Evolutionary conservation across 2,888 invertebrate genomes (phyloP), one percentile per base, ranked within the genome.

Genomic region (Ommatoiulus sabulosus): DNA sequence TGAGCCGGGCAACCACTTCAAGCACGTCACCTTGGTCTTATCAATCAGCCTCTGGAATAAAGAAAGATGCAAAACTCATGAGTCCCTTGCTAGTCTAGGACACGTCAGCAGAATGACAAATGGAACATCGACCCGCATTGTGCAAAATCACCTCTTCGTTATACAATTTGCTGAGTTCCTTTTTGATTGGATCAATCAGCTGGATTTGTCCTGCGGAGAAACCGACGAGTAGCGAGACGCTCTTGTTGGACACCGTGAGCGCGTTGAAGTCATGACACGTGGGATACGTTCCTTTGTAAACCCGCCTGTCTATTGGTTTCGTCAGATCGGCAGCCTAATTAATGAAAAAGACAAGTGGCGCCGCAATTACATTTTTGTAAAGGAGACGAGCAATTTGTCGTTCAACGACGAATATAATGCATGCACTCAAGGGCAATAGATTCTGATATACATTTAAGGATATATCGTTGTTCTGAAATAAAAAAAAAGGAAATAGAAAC

Each of bases 151-250:
- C 97, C 95, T 99, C 99, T 95, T 99, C 99, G 95, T 99, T 99
- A 93, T 97, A 99, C 91, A 99, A 94, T 95, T 98, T 98, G 93
- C 97, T 97, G 92, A 97, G 94, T 94, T 99, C 99, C 93, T 99
- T 98, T 92, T 97, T 97, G 92, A 98, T 96, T 89, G 98, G 98
- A 93, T 99, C 98, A 92, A 99, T 97, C 91, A 99, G 94, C 93
- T 99, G 99, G 92, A 99, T 97, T 94, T 99, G 99, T 90, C 99
- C 99, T 44, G 98, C 98, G 91, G 98, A 98, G 94, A 99, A 99
- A 89, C 99, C 99, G 92, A 99, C 97, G 91, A 99, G 94, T 90
- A 99, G 94, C 88, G 97, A 96, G 43, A 97, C 97, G 93, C 96
- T 96, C 90, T 98, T 97, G 15, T 95, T 94, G 89, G 96, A 95